Conservation (phyloP, 2,113 vertebrate species). For the Danio rerio region GRCz12tu NC_133180.1:33358501-33359000, state of each 20-base stretch:
- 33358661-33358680: constrained; percentile 63
- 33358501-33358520: too few relatives aligned
- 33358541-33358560: not conserved
- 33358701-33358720: constrained; percentile 54
- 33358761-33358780: constrained; percentile 16
- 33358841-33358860: constrained; percentile 31
- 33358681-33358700: constrained; percentile 49
- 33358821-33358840: constrained; percentile 4
- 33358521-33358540: too few relatives aligned
- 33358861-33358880: constrained; percentile 11
- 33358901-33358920: too few relatives aligned
- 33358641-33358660: constrained; percentile 45
- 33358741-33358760: constrained; percentile 17
- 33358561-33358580: not conserved
- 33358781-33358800: constrained; percentile 39
- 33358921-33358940: too few relatives aligned
- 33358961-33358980: too few relatives aligned
- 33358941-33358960: constrained; percentile 10
- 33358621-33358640: constrained; percentile 24
- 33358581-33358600: constrained; percentile 33
- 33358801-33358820: constrained; percentile 4
- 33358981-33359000: too few relatives aligned
- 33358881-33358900: too few relatives aligned
- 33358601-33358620: constrained; percentile 51
- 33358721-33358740: constrained; percentile 38